phyloP scores from a whole-genome alignment of 2,888 invertebrate species.

The Trissonchulus sp. region DNA sequence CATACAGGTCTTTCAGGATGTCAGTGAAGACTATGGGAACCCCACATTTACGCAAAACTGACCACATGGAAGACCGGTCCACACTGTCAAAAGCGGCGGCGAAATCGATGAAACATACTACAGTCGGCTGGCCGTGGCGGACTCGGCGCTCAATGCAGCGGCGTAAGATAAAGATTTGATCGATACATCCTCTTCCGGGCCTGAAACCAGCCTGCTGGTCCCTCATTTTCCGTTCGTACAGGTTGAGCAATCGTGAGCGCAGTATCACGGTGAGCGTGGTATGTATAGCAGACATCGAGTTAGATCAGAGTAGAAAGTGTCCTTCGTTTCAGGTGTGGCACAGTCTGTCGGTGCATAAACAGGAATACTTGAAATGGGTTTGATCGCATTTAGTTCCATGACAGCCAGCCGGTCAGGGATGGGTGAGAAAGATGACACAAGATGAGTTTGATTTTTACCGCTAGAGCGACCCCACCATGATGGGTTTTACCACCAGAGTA shows the following conservation, averaged over 20 bases:
- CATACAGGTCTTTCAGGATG: no score
- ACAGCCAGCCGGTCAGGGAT: conserved; percentile 9
- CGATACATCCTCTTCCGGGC: neutral
- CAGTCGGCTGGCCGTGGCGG: neutral
- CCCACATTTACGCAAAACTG: neutral
- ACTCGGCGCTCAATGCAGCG: neutral
- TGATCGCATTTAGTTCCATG: neutral
- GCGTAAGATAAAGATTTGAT: neutral
- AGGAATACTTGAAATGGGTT: neutral
- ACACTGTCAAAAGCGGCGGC: no score
- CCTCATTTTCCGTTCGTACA: neutral
- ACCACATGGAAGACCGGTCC: no score
- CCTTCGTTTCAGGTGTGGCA: neutral
- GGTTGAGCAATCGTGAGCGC: neutral
- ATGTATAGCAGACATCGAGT: neutral
- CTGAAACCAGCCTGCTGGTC: conserved; percentile 14
- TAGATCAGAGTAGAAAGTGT: neutral
- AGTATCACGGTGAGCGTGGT: neutral
- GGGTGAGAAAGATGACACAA: neutral
- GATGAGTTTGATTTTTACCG: neutral
- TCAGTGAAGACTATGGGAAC: no score
- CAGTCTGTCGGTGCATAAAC: conserved; percentile 15
- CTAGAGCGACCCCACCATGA: conserved; percentile 5
- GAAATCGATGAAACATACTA: neutral
- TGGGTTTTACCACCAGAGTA: neutral